Evolutionary conservation across 2,113 vertebrate genomes (phyloP).

Genomic region (Platichthys flesus): DNA sequence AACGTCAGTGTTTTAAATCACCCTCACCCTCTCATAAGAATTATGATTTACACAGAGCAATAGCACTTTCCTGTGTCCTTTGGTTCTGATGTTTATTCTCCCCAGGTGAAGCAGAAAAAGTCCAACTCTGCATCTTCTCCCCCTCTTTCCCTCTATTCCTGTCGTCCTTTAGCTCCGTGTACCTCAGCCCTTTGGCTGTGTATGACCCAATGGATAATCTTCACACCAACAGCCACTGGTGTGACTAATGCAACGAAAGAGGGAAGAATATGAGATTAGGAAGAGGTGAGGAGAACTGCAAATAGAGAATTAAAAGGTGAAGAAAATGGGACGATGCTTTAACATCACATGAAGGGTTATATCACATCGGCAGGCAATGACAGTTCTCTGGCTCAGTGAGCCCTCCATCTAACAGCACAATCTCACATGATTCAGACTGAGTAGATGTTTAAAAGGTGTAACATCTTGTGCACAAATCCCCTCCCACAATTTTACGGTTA

Average conservation of each 20-base stretch:
- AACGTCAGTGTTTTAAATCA: conserved; percentile 22
- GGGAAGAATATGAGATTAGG: conserved; percentile 9
- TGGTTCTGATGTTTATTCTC: conserved; percentile 19
- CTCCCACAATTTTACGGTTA: not conserved
- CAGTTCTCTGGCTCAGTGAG: not conserved
- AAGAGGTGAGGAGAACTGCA: conserved; percentile 49
- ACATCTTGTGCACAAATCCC: not conserved
- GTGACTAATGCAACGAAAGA: conserved; percentile 51
- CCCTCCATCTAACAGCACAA: not conserved
- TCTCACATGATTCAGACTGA: not conserved
- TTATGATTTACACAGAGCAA: conserved; percentile 25
- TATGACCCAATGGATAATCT: conserved; percentile 49
- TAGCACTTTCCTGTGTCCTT: not conserved
- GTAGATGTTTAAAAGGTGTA: no score
- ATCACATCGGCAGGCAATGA: conserved; percentile 6
- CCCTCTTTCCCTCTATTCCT: conserved; percentile 4
- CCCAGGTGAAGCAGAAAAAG: conserved; percentile 18
- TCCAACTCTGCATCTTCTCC: conserved; percentile 15
- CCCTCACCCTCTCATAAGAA: conserved; percentile 4
- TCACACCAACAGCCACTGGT: conserved; percentile 35
- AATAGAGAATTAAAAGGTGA: conserved; percentile 4
- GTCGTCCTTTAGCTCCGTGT: conserved; percentile 19
- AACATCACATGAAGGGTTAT: not conserved
- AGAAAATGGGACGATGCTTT: not conserved
- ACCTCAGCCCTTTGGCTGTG: conserved; percentile 23